Evolutionary conservation across 2,797 vertebrate genomes (phyloP), one percentile per base, ranked within the genome.

Genomic region (Cyprinodon diabolis): DNA sequence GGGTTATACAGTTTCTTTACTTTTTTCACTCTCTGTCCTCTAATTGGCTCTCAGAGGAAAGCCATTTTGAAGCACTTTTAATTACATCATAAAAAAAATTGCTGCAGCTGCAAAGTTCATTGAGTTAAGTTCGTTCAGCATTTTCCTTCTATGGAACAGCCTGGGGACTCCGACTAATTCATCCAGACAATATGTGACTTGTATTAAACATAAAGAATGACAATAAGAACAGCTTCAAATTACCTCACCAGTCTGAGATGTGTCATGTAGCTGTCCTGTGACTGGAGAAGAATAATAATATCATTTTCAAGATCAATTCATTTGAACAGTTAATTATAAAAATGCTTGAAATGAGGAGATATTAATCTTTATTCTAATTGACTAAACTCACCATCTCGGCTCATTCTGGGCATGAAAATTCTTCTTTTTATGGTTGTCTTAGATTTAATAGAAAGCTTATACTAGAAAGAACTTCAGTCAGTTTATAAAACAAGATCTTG

Each of bases 21-120:
- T 67, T 76, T 77, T 76, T 66, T 57, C 47, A 8, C 51, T 83
- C 66, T 84, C 79, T 65, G 76, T 74, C 66, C 79, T 84, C 71
- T 92, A 87, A 89, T 89, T 90, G 86, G 78, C 82, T 88, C 84
- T 84, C 78, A 0, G 67, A 79, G 78, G 80, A 84, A 69, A 66
- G 74, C 23, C 78, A 74, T 88, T 87, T 88, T 80, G 72, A 69
- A 69, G 71, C 66, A 0, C 52, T 79, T 89, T 87, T 91, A 89
- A 89, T 90, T 80, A 87, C 83, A 83, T 79, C 83, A 73, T 87
- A 89, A 87, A 89, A 82, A 21, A 84, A 78, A 79, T 78, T 75
- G 83, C 86, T 81, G 84, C 73, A 6, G 78, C 71, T 21, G 80
- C 87, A 75, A 68, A 87, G 79, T 87, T 88, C 75, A 66, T 45